A percentile compares a stretch with the other conserved stretches of the same genome.
These are phyloP conservation scores for Gymnoscelis rufifasciata DNA, from an alignment of 2,888 invertebrate genomes.

Conservation along the genomic window DNA sequence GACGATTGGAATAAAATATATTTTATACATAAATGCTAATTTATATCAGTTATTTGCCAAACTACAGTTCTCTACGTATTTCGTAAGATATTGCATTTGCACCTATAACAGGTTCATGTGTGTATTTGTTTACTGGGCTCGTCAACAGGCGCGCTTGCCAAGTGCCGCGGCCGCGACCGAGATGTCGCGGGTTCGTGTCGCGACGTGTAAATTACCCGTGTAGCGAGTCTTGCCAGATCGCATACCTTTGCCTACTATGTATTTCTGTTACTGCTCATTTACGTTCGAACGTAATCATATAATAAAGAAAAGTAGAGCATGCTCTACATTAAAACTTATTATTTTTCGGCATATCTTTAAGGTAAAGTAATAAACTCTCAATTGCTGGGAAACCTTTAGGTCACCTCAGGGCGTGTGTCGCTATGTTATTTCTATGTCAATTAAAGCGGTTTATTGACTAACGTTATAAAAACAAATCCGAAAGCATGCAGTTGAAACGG, in stretches of 20 bases:
- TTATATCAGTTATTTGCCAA: too few relatives aligned
- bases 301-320: too few relatives aligned
- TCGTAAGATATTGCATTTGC: too few relatives aligned
- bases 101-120: background rate
- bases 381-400: background rate
- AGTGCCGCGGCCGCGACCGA: constrained; percentile 36
- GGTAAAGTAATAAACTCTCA: too few relatives aligned
- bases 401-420: constrained; percentile 4
- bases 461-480: constrained; percentile 16
- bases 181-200: constrained; percentile 21
- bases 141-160: constrained; percentile 37
- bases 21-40: too few relatives aligned
- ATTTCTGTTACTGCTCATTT: too few relatives aligned
- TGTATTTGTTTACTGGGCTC: constrained; percentile 19
- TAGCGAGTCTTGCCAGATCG: constrained; percentile 29
- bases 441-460: constrained; percentile 17
- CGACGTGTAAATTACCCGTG: constrained; percentile 29
- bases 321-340: too few relatives aligned
- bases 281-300: too few relatives aligned
- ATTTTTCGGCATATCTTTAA: too few relatives aligned
- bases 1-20: too few relatives aligned
- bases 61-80: too few relatives aligned
- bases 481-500: constrained; percentile 27
- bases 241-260: constrained; percentile 8
- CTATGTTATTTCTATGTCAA: constrained; percentile 21